A percentile compares a stretch with the other conserved stretches of the same genome.
Evolutionary conservation across 2,888 invertebrate genomes (phyloP).

Genomic region (Netelia inedita): DNA sequence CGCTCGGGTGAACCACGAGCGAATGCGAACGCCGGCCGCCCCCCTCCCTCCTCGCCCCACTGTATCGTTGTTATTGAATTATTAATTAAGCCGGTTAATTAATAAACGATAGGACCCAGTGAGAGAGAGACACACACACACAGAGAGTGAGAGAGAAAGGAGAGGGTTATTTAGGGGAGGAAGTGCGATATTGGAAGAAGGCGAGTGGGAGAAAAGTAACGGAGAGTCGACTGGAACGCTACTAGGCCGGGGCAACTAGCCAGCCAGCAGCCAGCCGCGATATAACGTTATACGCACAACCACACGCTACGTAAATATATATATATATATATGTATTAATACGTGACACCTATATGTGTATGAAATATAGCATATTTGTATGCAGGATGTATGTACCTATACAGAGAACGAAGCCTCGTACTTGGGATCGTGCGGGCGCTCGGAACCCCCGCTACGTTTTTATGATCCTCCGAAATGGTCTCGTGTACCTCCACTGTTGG

Average conservation of each 20-base stretch:
- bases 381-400: conserved; percentile 8
- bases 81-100: conserved; percentile 82
- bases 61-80: conserved; percentile 78
- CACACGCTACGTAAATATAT: not conserved
- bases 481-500: conserved; percentile 28
- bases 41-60: not conserved
- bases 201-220: conserved; percentile 5
- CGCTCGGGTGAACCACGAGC: conserved; percentile 12
- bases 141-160: conserved; percentile 11
- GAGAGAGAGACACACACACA: too few species aligned
- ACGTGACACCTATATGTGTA: too few species aligned
- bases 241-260: conserved; percentile 63
- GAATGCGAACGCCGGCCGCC: conserved; percentile 19
- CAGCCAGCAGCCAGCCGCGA: conserved; percentile 64
- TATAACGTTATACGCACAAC: not conserved
- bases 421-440: conserved; percentile 38
- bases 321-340: not conserved
- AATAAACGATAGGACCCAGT: conserved; percentile 77
- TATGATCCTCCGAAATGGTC: conserved; percentile 55
- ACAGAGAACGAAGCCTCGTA: conserved; percentile 36
- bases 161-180: conserved; percentile 16
- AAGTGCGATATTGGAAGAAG: conserved; percentile 33
- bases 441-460: conserved; percentile 48
- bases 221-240: conserved; percentile 21
- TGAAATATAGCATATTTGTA: conserved; percentile 40